These are phyloP conservation scores for Rissa tridactyla DNA, from an alignment of 2,113 vertebrate species.

Conservation along the genomic window DNA sequence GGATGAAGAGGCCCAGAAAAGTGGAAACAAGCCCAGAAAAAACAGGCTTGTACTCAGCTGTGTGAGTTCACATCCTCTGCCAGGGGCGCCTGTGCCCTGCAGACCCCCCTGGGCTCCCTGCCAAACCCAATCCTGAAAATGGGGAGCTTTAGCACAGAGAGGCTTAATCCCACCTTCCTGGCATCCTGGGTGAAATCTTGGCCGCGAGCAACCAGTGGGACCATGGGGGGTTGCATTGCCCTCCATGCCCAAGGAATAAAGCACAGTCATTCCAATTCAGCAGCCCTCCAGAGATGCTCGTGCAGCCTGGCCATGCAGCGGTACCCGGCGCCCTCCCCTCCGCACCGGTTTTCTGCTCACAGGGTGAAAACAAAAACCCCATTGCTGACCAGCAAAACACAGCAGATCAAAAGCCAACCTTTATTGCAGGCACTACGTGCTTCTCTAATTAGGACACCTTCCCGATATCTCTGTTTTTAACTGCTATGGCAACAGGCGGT, in stretches of 20 bases:
- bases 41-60: background rate
- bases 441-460: background rate
- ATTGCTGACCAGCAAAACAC: background rate
- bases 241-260: background rate
- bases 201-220: background rate
- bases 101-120: rapidly evolving
- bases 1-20: background rate
- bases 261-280: background rate
- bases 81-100: background rate
- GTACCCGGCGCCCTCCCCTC: rapidly evolving
- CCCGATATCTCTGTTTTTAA: background rate
- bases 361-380: background rate
- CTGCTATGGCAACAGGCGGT: background rate
- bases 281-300: rapidly evolving
- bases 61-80: background rate
- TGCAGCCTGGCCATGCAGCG: rapidly evolving
- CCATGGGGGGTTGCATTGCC: rapidly evolving
- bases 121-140: background rate
- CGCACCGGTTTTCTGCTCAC: rapidly evolving
- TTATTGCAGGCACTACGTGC: background rate
- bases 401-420: background rate
- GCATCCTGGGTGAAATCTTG: background rate
- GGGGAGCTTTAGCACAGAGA: background rate
- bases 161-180: background rate
- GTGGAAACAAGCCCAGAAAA: background rate